Evolutionary conservation across 2,888 invertebrate species (phyloP).

Genomic region (Clivina fossor): DNA sequence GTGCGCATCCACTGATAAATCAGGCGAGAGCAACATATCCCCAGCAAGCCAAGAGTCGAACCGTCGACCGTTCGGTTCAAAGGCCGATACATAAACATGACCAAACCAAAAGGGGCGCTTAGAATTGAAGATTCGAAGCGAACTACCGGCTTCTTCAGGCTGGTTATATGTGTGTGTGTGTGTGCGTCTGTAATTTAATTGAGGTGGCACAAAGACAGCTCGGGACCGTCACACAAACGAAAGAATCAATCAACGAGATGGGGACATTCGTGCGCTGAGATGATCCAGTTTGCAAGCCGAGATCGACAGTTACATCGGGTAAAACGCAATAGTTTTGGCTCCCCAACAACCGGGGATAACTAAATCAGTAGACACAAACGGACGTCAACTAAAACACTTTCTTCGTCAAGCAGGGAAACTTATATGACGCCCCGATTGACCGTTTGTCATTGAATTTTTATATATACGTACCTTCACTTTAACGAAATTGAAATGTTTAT

Average conservation of each 20-base stretch:
- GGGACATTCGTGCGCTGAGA: conserved; percentile 24
- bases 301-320: conserved; percentile 14
- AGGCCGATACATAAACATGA: conserved; percentile 31
- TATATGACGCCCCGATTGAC: no score
- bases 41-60: no score
- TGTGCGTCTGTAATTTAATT: conserved; percentile 25
- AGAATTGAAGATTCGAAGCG: not conserved
- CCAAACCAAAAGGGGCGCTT: conserved; percentile 4
- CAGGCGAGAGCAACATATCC: no score
- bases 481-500: no score
- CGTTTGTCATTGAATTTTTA: no score
- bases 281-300: conserved; percentile 21
- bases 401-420: no score
- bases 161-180: no score
- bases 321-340: conserved; percentile 24
- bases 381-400: no score
- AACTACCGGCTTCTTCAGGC: not conserved
- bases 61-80: conserved; percentile 14
- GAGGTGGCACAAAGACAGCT: conserved; percentile 28
- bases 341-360: conserved; percentile 12
- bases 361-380: conserved; percentile 21
- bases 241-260: conserved; percentile 28
- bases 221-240: conserved; percentile 2
- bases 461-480: no score
- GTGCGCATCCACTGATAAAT: no score